A percentile compares a stretch with the other conserved stretches of the same genome.
phyloP scores from a whole-genome alignment of 1,140 invertebrate species.

The Hylaeus volcanicus region DNA sequence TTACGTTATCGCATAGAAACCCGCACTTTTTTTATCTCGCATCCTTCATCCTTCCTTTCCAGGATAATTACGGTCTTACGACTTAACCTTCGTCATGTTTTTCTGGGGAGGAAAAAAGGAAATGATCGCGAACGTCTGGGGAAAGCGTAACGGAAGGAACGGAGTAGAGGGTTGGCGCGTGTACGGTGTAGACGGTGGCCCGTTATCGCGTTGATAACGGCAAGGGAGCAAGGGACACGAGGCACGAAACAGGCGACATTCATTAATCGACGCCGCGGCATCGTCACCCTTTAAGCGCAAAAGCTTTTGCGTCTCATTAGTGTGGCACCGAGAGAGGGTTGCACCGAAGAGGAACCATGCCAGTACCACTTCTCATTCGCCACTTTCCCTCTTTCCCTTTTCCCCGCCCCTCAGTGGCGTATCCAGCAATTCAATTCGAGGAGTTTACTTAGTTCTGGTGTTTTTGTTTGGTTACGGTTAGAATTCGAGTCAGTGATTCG shows the following conservation, averaged over 20 bases:
- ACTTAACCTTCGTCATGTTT: conserved; percentile 21
- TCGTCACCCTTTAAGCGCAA: conserved; percentile 60
- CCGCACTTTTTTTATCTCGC: too few relatives aligned
- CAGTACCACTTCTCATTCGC: conserved; percentile 42
- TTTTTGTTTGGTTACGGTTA: neutral
- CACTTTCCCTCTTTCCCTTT: neutral
- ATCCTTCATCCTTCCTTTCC: too few relatives aligned
- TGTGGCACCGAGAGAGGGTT: conserved; percentile 52
- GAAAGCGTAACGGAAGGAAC: conserved; percentile 2
- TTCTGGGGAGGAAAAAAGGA: neutral
- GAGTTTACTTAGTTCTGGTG: neutral
- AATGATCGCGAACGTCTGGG: conserved; percentile 5
- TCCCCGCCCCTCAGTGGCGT: conserved; percentile 22
- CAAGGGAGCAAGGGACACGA: neutral
- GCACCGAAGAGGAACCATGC: conserved; percentile 22
- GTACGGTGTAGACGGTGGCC: neutral
- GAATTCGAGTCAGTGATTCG: too few relatives aligned
- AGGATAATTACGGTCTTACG: conserved; percentile 45
- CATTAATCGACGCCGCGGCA: conserved; percentile 60
- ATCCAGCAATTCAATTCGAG: conserved; percentile 26
- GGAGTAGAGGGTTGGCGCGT: neutral
- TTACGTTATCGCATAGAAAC: too few relatives aligned
- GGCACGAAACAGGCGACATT: conserved; percentile 46
- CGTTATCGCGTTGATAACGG: conserved; percentile 55
- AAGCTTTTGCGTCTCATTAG: conserved; percentile 64